Percentiles rank a stretch among this genome's conserved stretches.
Evolutionary conservation across 1,140 invertebrate genomes (phyloP).

Genomic region (Trachelipus rathkii): DNA sequence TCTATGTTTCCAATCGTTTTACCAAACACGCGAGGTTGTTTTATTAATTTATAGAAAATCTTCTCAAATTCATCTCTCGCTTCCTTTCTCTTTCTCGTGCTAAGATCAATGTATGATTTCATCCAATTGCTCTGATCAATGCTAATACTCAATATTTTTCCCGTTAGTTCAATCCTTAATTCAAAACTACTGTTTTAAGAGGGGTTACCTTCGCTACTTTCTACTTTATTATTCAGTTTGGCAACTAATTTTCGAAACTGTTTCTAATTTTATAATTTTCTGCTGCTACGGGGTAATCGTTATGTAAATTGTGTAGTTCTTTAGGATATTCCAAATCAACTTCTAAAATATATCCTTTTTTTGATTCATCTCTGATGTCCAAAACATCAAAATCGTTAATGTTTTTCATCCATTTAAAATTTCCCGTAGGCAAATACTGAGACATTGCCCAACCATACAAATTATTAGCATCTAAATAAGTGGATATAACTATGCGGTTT

Average conservation of each 20-base stretch:
- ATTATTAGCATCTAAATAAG: not conserved
- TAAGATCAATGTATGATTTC: constrained; percentile 48
- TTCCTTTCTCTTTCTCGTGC: constrained; percentile 47
- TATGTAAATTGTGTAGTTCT: not conserved
- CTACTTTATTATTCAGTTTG: not conserved
- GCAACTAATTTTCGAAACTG: not conserved
- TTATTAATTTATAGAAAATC: constrained; percentile 43
- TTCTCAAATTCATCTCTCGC: constrained; percentile 54
- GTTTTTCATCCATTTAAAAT: constrained; percentile 7
- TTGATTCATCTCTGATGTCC: not conserved
- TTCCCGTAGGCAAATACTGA: not conserved
- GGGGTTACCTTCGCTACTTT: not conserved
- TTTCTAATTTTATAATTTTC: constrained; percentile 6
- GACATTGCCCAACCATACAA: constrained; percentile 20
- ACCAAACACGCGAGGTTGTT: constrained; percentile 18
- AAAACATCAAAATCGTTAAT: not conserved
- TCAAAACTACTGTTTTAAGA: constrained; percentile 45
- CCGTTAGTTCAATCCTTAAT: constrained; percentile 48
- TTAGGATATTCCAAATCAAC: not conserved
- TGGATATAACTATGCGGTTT: constrained; percentile 1
- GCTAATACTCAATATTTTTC: constrained; percentile 49
- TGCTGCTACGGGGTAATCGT: not conserved
- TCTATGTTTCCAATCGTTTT: constrained; percentile 18
- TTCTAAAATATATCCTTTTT: constrained; percentile 20
- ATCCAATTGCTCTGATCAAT: constrained; percentile 49